Base-by-base conservation (phyloP, 2,797 vertebrate species). In the Cynodonichthys magdalenae region DNA sequence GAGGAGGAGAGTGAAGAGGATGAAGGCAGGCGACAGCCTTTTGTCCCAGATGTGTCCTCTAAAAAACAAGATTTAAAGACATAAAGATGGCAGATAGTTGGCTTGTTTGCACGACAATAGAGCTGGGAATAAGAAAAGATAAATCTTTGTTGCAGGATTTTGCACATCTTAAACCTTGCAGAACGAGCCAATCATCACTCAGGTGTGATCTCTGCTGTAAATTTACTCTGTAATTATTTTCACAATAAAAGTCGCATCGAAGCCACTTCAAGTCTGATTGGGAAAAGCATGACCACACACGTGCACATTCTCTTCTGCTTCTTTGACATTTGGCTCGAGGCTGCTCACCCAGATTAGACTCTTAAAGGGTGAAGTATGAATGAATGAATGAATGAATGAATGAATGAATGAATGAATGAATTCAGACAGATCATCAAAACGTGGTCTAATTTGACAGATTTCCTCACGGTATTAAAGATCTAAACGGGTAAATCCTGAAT, bases 21-120 rank as follows among this genome's bases (percentile, higher is more conserved):
- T 72, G 62, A 45, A 78, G 31, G 45, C 56, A 51, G 41, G 49
- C 58, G 39, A 19, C 47, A 79, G 74, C 61, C 84, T 79, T 79
- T 90, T 84, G 85, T 88, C 76, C 77, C 74, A 77, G 51, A 83
- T 77, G 71, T 80, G 59, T 10, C 56, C 15, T 19, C 20, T 44
- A 10, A 54, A 63, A 3, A 3, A 8, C 17, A 11, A 42, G 6
- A 63, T 47, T 63, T 5, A 36, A 46, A 64, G 15, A 18, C 9
- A 18, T n/a, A 10, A 1, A 20, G 31, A 53, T 51, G 6, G 18
- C 10, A 14, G 27, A 4, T 69, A 27, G 0, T 47, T 63, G 55
- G 19, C 45, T 56, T 19, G 11, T 66, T 49, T 66, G 41, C 53
- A 52, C 53, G 28, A 3, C 41, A 31, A 39, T 20, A 8, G n/a